A percentile compares a stretch with the other conserved stretches of the same genome.
Conservation (phyloP, 2,113 vertebrate species). For the Suricata suricatta region DNA sequence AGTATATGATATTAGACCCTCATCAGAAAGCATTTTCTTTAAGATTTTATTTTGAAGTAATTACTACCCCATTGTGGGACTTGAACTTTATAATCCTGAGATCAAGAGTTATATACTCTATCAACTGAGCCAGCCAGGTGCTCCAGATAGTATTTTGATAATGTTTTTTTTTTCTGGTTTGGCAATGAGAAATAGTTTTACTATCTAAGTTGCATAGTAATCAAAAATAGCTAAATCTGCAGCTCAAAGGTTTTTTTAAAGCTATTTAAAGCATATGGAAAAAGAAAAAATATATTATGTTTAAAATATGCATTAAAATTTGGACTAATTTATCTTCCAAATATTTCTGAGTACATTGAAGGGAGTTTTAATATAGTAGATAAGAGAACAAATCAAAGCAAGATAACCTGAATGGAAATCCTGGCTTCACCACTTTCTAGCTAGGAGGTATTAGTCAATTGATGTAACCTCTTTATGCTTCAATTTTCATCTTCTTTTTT, state of each 20-base stretch:
- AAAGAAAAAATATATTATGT: conserved; percentile 18
- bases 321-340: not conserved
- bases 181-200: not conserved
- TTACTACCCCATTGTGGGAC: not conserved
- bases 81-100: not conserved
- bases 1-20: not conserved
- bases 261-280: not conserved
- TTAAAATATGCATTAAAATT: not conserved
- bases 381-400: not conserved
- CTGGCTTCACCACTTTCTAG: not conserved
- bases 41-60: not conserved
- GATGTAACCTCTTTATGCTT: not conserved
- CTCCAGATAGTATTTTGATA: not conserved
- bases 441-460: not conserved
- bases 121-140: not conserved
- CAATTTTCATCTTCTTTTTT: not conserved
- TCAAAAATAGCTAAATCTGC: not conserved
- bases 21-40: not conserved
- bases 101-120: not conserved
- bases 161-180: not conserved
- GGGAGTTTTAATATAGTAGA: not conserved
- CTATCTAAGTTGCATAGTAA: not conserved
- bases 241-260: not conserved
- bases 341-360: not conserved
- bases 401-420: not conserved